Conservation (phyloP, 2,888 invertebrate species). For the Branchipolynoe longqiensis region DNA sequence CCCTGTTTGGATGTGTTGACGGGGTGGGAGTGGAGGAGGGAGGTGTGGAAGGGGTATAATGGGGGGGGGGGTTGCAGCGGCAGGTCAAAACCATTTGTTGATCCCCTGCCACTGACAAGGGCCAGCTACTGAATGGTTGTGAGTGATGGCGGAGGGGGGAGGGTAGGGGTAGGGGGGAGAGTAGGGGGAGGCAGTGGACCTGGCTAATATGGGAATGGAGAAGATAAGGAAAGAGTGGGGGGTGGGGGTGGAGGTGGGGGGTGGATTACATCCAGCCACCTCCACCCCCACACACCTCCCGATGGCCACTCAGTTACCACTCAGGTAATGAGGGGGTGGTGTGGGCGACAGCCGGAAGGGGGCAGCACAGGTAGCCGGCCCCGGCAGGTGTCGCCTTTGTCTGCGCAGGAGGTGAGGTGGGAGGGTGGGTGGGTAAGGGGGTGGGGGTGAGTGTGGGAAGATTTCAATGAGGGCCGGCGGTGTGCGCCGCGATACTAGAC, state of each 20-base stretch:
- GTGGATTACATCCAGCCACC: too few relatives aligned
- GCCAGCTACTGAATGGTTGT: not conserved
- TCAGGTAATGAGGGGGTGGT: not conserved
- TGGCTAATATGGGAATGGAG: not conserved
- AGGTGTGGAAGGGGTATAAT: not conserved
- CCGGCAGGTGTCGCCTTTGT: not conserved
- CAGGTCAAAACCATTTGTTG: slow-evolving; percentile 40
- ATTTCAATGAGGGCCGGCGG: not conserved
- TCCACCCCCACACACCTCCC: too few relatives aligned
- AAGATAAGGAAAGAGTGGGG: too few relatives aligned
- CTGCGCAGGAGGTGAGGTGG: not conserved
- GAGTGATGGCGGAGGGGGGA: not conserved
- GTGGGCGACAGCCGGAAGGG: not conserved
- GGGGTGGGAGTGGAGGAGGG: not conserved
- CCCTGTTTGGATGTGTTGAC: too few relatives aligned
- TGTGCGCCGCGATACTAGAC: not conserved
- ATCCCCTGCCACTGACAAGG: not conserved
- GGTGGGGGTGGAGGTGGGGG: too few relatives aligned
- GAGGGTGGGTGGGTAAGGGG: not conserved
- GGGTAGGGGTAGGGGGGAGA: not conserved
- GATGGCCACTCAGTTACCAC: too few relatives aligned
- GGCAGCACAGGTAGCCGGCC: not conserved
- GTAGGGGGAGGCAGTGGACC: too few relatives aligned
- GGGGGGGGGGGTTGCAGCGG: not conserved
- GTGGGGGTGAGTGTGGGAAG: not conserved